Evolutionary conservation across 2,888 invertebrate species (phyloP).

Genomic region (Glyphotaelius pellucidus): DNA sequence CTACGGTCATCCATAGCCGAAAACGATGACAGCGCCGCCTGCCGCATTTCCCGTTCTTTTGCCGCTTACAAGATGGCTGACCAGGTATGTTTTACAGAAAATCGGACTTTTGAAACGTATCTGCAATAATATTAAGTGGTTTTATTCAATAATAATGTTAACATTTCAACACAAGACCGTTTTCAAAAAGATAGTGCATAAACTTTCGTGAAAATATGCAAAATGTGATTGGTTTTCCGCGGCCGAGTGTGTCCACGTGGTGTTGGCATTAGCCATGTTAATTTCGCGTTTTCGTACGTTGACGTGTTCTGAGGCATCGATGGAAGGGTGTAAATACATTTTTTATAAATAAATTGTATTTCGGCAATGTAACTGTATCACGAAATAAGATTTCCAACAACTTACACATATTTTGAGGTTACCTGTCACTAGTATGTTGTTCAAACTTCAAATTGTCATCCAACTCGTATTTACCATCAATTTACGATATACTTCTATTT

Average conservation of each 20-base stretch:
- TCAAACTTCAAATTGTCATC: not conserved
- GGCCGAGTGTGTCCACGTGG: conserved; percentile 51
- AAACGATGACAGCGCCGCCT: conserved; percentile 37
- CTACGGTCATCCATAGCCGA: conserved; percentile 26
- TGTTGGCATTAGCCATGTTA: conserved; percentile 52
- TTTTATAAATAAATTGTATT: not conserved
- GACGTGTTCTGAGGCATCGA: conserved; percentile 21
- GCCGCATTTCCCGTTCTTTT: conserved; percentile 59
- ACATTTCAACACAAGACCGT: not conserved
- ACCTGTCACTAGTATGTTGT: conserved; percentile 39
- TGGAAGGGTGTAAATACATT: conserved; percentile 25
- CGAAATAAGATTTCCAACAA: not conserved
- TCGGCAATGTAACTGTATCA: not conserved
- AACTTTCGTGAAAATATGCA: conserved; percentile 58
- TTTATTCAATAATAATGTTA: conserved; percentile 15
- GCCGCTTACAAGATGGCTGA: conserved; percentile 85
- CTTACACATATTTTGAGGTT: conserved; percentile 44
- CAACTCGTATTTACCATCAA: not conserved
- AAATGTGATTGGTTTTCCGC: conserved; percentile 35
- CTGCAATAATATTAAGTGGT: conserved; percentile 18
- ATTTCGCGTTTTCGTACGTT: not conserved
- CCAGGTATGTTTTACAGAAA: conserved; percentile 80
- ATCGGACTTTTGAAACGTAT: conserved; percentile 13
- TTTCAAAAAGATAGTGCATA: conserved; percentile 44
- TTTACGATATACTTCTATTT: not conserved